Conservation (phyloP, 35 echinoderm and acorn worm species). For the Patiria miniata region DNA sequence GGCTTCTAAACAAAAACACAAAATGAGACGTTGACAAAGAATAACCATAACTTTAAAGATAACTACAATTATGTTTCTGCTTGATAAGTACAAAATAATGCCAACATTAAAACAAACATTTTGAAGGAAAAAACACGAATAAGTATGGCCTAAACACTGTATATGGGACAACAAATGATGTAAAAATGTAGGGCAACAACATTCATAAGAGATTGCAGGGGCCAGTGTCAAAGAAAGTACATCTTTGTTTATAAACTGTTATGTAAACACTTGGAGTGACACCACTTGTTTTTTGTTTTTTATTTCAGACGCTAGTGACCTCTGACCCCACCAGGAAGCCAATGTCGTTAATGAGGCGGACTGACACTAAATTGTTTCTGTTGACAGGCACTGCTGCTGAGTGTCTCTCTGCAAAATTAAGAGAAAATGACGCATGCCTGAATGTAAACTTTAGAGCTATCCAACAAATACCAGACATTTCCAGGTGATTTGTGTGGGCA, state of each 20-base stretch:
- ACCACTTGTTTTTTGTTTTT: neutral
- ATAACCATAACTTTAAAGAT: too few species aligned
- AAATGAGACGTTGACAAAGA: too few species aligned
- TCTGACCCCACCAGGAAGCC: neutral
- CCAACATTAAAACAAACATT: too few species aligned
- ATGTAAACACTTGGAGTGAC: conserved; percentile 15
- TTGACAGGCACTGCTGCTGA: neutral
- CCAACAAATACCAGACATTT: neutral
- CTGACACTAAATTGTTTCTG: neutral
- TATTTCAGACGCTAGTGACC: neutral
- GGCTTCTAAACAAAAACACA: too few species aligned
- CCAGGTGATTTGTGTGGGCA: neutral
- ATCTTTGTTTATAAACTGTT: conserved; percentile 2
- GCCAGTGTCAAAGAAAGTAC: neutral
- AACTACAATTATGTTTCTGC: too few species aligned
- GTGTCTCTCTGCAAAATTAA: neutral
- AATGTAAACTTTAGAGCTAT: too few species aligned
- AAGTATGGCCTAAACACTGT: too few species aligned
- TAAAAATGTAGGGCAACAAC: neutral
- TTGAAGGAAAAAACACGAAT: too few species aligned
- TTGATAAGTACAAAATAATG: too few species aligned
- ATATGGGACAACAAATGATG: neutral
- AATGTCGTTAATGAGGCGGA: neutral
- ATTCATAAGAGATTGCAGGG: neutral
- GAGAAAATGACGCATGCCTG: neutral